A percentile compares a stretch with the other conserved stretches of the same genome.
These are phyloP conservation scores for Bradynema listronoti DNA, from an alignment of 1,140 invertebrate genomes.

Conservation along the genomic window DNA sequence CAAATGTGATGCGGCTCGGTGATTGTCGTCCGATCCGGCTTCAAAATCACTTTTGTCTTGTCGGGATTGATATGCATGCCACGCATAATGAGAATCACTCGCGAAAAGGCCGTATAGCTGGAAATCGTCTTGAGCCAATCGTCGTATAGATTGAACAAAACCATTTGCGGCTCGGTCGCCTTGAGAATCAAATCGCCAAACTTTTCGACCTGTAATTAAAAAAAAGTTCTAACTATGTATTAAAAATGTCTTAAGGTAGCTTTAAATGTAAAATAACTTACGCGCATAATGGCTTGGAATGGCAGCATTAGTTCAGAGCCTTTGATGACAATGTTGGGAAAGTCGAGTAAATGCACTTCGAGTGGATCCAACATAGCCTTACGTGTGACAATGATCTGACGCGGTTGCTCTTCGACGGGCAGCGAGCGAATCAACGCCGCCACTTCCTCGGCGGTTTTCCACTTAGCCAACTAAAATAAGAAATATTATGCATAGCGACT, in stretches of 20 bases:
- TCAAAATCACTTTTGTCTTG: slow-evolving; percentile 91
- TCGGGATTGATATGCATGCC: slow-evolving; percentile 98
- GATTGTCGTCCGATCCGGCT: slow-evolving; percentile 96
- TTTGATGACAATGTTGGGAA: slow-evolving; percentile 99
- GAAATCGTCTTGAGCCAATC: slow-evolving; percentile 81
- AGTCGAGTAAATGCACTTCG: slow-evolving; percentile 95
- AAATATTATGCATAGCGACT: not conserved
- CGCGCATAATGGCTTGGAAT: slow-evolving; percentile 87
- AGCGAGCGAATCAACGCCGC: slow-evolving; percentile 95
- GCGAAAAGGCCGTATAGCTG: slow-evolving; percentile 75
- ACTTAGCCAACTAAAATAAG: slow-evolving; percentile 76
- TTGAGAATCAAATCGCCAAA: slow-evolving; percentile 98
- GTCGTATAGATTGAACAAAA: slow-evolving; percentile 96
- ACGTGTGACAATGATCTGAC: slow-evolving; percentile 97
- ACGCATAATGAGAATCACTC: slow-evolving; percentile 88
- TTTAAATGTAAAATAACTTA: slow-evolving; percentile 63
- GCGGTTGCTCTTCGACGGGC: slow-evolving; percentile 98
- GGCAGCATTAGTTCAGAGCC: slow-evolving; percentile 95
- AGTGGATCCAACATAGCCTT: slow-evolving; percentile 99
- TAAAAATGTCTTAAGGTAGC: slow-evolving; percentile 3
- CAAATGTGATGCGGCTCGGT: slow-evolving; percentile 99
- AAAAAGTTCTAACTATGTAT: not conserved
- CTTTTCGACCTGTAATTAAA: slow-evolving; percentile 74
- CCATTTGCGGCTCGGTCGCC: slow-evolving; percentile 99
- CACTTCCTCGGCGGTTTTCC: slow-evolving; percentile 99